Percentiles rank a stretch among this genome's conserved stretches.
These are phyloP conservation scores for Euproctis similis DNA, from an alignment of 2,888 invertebrate genomes.

Conservation along the genomic window DNA sequence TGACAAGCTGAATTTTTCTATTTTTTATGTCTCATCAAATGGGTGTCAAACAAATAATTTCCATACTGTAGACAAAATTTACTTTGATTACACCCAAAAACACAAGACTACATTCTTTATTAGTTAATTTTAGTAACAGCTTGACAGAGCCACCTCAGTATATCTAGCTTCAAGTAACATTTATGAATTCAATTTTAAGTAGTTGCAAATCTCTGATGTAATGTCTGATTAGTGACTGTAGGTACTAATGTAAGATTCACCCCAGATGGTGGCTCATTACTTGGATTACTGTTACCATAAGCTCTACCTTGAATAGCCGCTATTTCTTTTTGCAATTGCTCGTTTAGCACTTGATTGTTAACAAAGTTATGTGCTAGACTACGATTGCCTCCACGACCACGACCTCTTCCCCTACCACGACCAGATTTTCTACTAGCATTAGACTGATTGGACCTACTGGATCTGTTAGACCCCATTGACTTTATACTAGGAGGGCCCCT, in stretches of 20 bases:
- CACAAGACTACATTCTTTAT: too few relatives aligned
- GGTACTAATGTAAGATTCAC: slow-evolving; percentile 58
- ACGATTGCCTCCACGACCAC: slow-evolving; percentile 37
- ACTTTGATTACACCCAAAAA: too few relatives aligned
- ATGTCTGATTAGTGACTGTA: slow-evolving; percentile 51
- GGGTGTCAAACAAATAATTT: too few relatives aligned
- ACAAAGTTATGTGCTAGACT: slow-evolving; percentile 55
- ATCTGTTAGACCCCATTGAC: slow-evolving; percentile 59
- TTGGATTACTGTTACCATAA: slow-evolving; percentile 18
- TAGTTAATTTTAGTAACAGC: too few relatives aligned
- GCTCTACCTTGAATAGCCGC: slow-evolving; percentile 62
- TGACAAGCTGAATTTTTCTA: too few relatives aligned
- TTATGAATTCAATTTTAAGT: slow-evolving; percentile 14
- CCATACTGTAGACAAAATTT: slow-evolving; percentile 11
- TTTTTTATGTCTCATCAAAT: too few relatives aligned
- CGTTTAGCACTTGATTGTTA: slow-evolving; percentile 57
- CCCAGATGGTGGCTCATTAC: slow-evolving; percentile 34
- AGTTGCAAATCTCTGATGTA: slow-evolving; percentile 65
- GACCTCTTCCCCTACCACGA: slow-evolving; percentile 47
- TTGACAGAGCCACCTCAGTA: too few relatives aligned
- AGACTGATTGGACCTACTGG: slow-evolving; percentile 35
- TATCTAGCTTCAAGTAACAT: too few relatives aligned
- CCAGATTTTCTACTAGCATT: slow-evolving; percentile 44
- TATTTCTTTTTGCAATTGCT: slow-evolving; percentile 62
- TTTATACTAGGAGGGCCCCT: slow-evolving; percentile 62